Evolutionary conservation across 2,797 vertebrate species (phyloP).

Genomic region (Vipera ursinii): DNA sequence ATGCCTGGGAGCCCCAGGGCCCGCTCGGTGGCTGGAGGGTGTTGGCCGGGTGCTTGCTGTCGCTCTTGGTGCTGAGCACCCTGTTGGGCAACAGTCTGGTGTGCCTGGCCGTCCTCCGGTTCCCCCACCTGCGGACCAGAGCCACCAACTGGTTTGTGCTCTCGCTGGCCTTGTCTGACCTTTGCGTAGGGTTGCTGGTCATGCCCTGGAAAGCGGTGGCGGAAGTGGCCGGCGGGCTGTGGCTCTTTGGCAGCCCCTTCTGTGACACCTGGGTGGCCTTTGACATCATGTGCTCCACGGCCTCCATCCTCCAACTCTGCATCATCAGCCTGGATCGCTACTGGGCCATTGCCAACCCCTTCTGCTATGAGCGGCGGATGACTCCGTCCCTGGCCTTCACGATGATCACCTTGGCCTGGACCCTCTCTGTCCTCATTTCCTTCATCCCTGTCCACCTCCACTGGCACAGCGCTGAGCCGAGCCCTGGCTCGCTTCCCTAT

Average conservation of each 20-base stretch:
- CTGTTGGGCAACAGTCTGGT: conserved; percentile 78
- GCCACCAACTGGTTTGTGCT: conserved; percentile 85
- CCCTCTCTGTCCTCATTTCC: conserved; percentile 80
- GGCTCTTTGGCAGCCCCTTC: conserved; percentile 77
- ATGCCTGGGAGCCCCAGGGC: neutral
- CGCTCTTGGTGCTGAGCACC: conserved; percentile 79
- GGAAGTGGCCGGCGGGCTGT: conserved; percentile 74
- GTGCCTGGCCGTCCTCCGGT: conserved; percentile 78
- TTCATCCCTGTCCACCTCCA: conserved; percentile 81
- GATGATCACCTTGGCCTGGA: conserved; percentile 80
- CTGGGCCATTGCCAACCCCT: conserved; percentile 83
- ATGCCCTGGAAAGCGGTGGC: conserved; percentile 81
- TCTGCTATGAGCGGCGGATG: conserved; percentile 80
- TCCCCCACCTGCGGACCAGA: conserved; percentile 77
- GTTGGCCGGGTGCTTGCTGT: conserved; percentile 74
- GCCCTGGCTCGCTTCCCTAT: neutral
- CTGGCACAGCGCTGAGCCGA: conserved; percentile 71
- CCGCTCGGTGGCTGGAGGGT: conserved; percentile 48
- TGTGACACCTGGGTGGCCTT: conserved; percentile 83
- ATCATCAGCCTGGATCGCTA: conserved; percentile 84
- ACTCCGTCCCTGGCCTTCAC: conserved; percentile 76
- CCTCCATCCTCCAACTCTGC: conserved; percentile 83
- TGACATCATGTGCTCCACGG: conserved; percentile 83
- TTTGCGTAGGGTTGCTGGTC: conserved; percentile 80
- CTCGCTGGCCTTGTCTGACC: conserved; percentile 79